phyloP scores from a whole-genome alignment of 2,888 invertebrate species.

The Drosophila pseudotakahashii region DNA sequence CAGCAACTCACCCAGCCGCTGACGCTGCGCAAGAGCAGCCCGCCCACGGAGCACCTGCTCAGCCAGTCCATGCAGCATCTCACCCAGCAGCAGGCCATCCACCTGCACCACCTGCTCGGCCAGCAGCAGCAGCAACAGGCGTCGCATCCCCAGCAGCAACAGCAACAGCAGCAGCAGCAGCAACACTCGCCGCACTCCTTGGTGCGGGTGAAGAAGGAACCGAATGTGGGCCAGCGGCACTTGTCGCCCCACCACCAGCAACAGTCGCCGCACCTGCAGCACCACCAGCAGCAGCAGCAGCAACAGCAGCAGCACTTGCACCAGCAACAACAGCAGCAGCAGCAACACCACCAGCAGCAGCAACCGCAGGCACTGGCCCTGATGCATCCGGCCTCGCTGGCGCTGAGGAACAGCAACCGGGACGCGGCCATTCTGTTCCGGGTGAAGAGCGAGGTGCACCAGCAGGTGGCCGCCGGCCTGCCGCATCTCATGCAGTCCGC shows the following conservation, averaged over 20 bases:
- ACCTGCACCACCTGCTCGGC: conserved; percentile 81
- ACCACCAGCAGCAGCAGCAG: conserved; percentile 68
- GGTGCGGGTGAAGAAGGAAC: conserved; percentile 83
- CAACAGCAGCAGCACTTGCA: conserved; percentile 69
- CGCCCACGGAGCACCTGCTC: conserved; percentile 79
- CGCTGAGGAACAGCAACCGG: conserved; percentile 85
- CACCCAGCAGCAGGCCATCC: conserved; percentile 83
- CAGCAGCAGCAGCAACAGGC: conserved; percentile 68
- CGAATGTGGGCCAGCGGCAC: conserved; percentile 66
- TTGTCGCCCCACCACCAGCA: conserved; percentile 73
- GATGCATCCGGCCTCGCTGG: conserved; percentile 84
- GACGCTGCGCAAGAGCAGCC: conserved; percentile 76
- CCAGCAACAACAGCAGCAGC: conserved; percentile 72
- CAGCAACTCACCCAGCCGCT: conserved; percentile 82
- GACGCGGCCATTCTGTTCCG: conserved; percentile 84
- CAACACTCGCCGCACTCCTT: conserved; percentile 79
- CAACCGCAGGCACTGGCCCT: conserved; percentile 77
- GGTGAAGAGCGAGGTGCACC: conserved; percentile 84
- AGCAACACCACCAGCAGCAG: conserved; percentile 75
- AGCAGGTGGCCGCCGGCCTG: conserved; percentile 78
- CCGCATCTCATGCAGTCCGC: conserved; percentile 82
- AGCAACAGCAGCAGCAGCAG: conserved; percentile 69
- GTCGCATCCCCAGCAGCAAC: conserved; percentile 51
- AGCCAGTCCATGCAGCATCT: conserved; percentile 83
- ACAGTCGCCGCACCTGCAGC: conserved; percentile 73